Percentiles rank a stretch among this genome's conserved stretches.
phyloP scores from a whole-genome alignment of 2,888 invertebrate species.

The Cenopis cana region DNA sequence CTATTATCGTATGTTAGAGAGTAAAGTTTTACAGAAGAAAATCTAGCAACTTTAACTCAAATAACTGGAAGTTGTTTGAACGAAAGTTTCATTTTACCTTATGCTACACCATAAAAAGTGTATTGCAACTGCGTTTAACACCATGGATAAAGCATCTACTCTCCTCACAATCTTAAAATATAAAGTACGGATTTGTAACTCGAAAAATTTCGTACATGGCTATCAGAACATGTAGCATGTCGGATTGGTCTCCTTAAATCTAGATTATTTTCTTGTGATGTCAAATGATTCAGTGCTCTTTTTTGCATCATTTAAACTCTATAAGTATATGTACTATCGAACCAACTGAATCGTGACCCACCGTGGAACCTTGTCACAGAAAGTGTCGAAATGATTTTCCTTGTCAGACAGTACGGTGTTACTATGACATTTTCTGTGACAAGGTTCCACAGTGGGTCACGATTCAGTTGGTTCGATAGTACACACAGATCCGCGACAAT shows the following conservation, averaged over 20 bases:
- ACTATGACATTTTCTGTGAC: too few relatives aligned
- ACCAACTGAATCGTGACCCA: too few relatives aligned
- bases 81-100: conserved; percentile 1
- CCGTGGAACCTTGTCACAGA: too few relatives aligned
- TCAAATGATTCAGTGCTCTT: not conserved
- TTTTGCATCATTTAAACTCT: too few relatives aligned
- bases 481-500: too few relatives aligned
- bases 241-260: not conserved
- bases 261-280: not conserved
- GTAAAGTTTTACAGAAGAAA: not conserved
- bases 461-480: too few relatives aligned
- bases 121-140: not conserved
- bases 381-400: too few relatives aligned
- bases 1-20: not conserved
- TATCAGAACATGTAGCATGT: not conserved
- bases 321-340: too few relatives aligned
- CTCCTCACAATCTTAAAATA: not conserved
- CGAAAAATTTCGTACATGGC: not conserved
- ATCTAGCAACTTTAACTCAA: too few relatives aligned
- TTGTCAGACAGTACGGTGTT: too few relatives aligned
- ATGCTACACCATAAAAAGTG: not conserved
- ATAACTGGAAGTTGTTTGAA: too few relatives aligned
- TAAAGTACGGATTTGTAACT: not conserved
- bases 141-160: not conserved
- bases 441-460: too few relatives aligned